Evolutionary conservation across 2,113 vertebrate species (phyloP), one percentile per base, ranked within the genome.

Genomic region (Cololabis saira): DNA sequence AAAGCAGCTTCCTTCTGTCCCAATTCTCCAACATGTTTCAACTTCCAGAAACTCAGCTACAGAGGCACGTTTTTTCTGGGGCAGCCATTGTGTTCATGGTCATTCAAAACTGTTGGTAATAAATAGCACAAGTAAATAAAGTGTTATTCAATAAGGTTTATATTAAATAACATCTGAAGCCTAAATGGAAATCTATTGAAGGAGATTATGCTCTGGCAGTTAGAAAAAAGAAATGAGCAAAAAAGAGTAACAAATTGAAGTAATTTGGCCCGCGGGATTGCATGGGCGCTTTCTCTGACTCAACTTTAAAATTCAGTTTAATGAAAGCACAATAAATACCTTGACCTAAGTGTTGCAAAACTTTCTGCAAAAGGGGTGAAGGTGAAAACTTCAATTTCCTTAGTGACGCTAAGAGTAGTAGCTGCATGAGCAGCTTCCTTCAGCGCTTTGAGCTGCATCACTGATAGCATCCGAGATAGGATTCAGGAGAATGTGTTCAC

Each of bases 401-500:
- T 55, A 33, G 27, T 40, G 48, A 58, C 2, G 19, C 13, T n/a
- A 9, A 10, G 45, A 22, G 5, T 5, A 66, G 5, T 27, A 27
- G n/a, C 49, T n/a, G 10, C 0, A 33, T 14, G 60, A 51, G 55
- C 37, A 10, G 17, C 33, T 21, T 52, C 21, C 13, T 40, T n/a
- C 22, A 10, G 24, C 40, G 71, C 56, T 17, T 6, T 42, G 48
- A 57, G 33, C 0, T 58, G 22, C n/a, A 55, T 67, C 45, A 57
- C 44, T 61, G 56, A 78, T 52, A 24, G n/a, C 41, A 41, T 57
- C 58, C 33, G 15, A 62, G 55, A 70, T 53, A 45, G 17, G 30
- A 62, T 53, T 71, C 50, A 3, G 40, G 11, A 27, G 33, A 51
- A 65, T 11, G 45, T 10, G 19, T 45, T 21, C 43, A n/a, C 18